Evolutionary conservation across 2,113 vertebrate species (phyloP).

Genomic region (Bujurquina vittata): DNA sequence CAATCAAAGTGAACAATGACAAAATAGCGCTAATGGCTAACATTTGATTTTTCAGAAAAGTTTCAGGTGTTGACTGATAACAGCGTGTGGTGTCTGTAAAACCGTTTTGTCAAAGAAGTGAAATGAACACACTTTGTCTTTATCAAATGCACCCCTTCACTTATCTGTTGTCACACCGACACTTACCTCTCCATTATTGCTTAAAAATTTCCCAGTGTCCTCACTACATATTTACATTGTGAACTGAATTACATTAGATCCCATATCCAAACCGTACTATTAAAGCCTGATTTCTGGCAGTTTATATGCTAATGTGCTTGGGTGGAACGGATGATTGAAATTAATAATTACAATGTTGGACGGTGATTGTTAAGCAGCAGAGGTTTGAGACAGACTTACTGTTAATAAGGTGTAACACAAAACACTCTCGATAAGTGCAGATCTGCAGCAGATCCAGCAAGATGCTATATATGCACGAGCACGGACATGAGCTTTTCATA

Average conservation of each 20-base stretch:
- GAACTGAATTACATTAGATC: constrained; percentile 45
- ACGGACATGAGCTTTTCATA: constrained; percentile 55
- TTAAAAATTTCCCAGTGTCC: background rate
- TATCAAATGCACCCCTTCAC: constrained; percentile 29
- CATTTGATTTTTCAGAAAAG: constrained; percentile 17
- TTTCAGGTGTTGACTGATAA: constrained; percentile 22
- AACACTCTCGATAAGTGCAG: constrained; percentile 54
- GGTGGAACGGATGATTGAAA: constrained; percentile 61
- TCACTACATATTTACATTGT: constrained; percentile 35
- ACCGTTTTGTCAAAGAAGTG: constrained; percentile 9
- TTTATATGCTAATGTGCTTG: constrained; percentile 59
- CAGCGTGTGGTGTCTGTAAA: background rate
- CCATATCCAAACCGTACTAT: constrained; percentile 37
- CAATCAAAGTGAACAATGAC: constrained; percentile 10
- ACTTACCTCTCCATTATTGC: constrained; percentile 7
- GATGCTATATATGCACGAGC: constrained; percentile 43
- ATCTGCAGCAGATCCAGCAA: constrained; percentile 56
- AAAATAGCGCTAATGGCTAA: constrained; percentile 4
- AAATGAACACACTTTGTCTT: constrained; percentile 1
- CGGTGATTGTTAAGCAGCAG: constrained; percentile 50
- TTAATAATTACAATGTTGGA: constrained; percentile 64
- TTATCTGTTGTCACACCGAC: constrained; percentile 32
- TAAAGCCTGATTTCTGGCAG: constrained; percentile 47
- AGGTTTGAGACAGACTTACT: constrained; percentile 68
- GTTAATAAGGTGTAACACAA: constrained; percentile 58